phyloP scores from a whole-genome alignment of 2,113 vertebrate species.

The Trachemys scripta region DNA sequence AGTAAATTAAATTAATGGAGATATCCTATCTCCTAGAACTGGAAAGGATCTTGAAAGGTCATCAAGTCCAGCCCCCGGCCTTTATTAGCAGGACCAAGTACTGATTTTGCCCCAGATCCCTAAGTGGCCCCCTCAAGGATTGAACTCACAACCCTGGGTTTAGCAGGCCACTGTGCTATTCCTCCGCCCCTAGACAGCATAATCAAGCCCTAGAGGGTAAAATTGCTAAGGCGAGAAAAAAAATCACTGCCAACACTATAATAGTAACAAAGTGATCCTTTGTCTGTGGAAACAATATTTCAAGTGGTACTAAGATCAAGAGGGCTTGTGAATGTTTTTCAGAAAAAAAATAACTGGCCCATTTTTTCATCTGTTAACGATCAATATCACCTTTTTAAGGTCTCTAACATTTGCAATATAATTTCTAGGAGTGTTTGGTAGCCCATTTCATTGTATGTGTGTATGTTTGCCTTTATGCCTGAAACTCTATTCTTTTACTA shows the following conservation, averaged over 20 bases:
- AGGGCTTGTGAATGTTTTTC: background rate
- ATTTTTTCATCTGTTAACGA: background rate
- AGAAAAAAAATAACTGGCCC: background rate
- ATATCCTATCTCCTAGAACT: too few relatives aligned
- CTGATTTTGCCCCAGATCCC: too few relatives aligned
- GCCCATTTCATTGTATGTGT: background rate
- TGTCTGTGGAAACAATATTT: background rate
- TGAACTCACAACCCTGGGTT: too few relatives aligned
- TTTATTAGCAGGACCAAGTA: too few relatives aligned
- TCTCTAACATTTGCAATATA: background rate
- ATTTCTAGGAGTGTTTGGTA: background rate
- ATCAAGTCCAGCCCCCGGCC: too few relatives aligned
- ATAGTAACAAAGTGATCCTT: background rate
- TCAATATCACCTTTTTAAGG: background rate
- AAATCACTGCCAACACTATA: background rate
- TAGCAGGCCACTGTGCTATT: too few relatives aligned
- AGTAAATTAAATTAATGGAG: too few relatives aligned
- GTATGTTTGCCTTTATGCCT: background rate
- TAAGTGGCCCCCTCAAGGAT: too few relatives aligned
- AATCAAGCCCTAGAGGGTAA: background rate
- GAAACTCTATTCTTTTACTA: background rate
- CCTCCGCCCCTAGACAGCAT: background rate
- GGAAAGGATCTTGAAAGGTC: too few relatives aligned
- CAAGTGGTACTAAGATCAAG: background rate
- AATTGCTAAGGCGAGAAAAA: background rate